phyloP scores from a whole-genome alignment of 2,797 vertebrate genomes.

The Sebastolobus alascanus region DNA sequence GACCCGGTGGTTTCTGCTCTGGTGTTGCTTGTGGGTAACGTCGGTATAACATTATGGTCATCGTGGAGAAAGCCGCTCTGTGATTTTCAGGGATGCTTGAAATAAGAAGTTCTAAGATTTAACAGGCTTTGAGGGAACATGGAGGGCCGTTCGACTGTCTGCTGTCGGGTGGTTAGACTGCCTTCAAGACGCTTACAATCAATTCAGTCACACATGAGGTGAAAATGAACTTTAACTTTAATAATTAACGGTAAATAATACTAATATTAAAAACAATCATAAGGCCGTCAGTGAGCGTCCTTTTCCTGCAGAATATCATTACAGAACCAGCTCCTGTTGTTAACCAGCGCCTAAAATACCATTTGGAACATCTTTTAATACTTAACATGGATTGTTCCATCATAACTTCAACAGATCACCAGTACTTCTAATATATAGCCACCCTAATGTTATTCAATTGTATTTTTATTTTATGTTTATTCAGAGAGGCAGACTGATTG shows the following conservation, averaged over 20 bases:
- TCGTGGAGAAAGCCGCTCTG: constrained; percentile 47
- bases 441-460: no score
- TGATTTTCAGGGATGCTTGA: constrained; percentile 62
- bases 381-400: no score
- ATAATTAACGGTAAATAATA: neutral
- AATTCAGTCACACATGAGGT: neutral
- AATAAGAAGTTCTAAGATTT: constrained; percentile 60
- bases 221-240: neutral
- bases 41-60: constrained; percentile 65
- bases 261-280: no score
- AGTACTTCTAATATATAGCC: no score
- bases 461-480: no score
- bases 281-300: no score
- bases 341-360: no score
- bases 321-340: no score
- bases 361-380: no score
- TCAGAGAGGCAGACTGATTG: no score
- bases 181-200: neutral
- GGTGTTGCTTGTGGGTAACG: constrained; percentile 58
- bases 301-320: no score
- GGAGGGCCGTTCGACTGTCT: constrained; percentile 32
- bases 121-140: constrained; percentile 44
- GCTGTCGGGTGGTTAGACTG: constrained; percentile 43
- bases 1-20: constrained; percentile 31
- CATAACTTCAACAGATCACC: no score